Evolutionary conservation across 2,113 vertebrate species (phyloP), one percentile per base, ranked within the genome.

Genomic region (Zosterops pallidus): DNA sequence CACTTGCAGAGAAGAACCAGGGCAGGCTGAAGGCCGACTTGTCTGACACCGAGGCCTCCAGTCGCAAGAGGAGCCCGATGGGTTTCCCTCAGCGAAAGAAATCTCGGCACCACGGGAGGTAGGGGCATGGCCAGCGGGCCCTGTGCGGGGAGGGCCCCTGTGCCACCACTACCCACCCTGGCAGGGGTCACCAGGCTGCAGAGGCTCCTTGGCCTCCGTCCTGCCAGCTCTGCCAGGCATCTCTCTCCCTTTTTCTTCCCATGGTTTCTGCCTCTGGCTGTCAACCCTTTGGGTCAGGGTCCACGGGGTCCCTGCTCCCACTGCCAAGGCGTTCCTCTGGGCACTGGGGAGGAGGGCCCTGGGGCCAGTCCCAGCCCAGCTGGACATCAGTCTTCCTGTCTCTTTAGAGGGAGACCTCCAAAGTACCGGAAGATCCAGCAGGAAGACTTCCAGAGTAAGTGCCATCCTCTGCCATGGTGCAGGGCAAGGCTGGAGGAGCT

Each of bases 1-100:
- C 99, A 0, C 92, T 99, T 97, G 99, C 99, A 14, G 99, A 99
- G 97, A 98, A 99, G 91, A 99, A 99, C 98, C 99, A 99, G 97
- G 98, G 98, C 94, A 97, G 98, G 92, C 97, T 99, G 65, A 99
- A 99, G 92, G 97, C 98, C 0, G 99, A 99, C 49, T 96, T 99
- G 74, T 99, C 99, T 0, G 99, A 99, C 97, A 98, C 98, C 0
- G 99, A 99, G 94, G 96, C 97, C 42, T 97, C 98, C 0, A 90
- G 97, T 56, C 98, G 98, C 92, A 99, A 99, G 94, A 98, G 98
- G 92, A 99, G 98, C 95, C 96, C 98, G 7, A 98, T 98, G 1
- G 96, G 98, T 90, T 99, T 99, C 86, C 98, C 99, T 67, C 98
- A 99, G 77, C 98, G 99, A 68, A 99, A 99, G 97, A 99, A 99